phyloP scores from a whole-genome alignment of 2,113 vertebrate genomes.

The Nibea albiflora region DNA sequence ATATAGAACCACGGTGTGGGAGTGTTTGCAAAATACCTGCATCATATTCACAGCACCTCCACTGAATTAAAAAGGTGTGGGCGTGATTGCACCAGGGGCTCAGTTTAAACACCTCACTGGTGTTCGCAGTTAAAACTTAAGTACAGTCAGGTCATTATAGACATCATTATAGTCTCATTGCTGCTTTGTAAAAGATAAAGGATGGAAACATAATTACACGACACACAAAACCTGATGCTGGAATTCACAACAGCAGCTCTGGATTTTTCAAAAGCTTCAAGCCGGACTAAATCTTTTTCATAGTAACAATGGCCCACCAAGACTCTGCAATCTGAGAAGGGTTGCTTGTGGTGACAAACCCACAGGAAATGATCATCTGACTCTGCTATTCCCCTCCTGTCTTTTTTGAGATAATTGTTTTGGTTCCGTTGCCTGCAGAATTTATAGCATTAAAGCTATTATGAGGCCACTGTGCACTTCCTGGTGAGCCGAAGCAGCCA shows the following conservation, averaged over 20 bases:
- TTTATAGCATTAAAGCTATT: background rate
- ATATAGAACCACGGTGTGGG: constrained; percentile 15
- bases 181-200: constrained; percentile 5
- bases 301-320: background rate
- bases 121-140: background rate
- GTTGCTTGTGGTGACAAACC: background rate
- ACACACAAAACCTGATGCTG: background rate
- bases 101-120: constrained; percentile 1
- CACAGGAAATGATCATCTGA: background rate
- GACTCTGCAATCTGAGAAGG: background rate
- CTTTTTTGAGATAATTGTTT: no score
- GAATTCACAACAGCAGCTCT: background rate
- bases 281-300: background rate
- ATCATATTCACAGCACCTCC: constrained; percentile 26
- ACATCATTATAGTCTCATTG: constrained; percentile 8
- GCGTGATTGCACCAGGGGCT: background rate
- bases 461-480: background rate
- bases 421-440: background rate
- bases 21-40: constrained; percentile 47
- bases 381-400: background rate
- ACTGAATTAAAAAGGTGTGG: constrained; percentile 16
- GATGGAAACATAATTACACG: constrained; percentile 4
- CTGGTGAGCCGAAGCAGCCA: background rate
- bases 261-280: constrained; percentile 10
- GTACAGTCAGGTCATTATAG: constrained; percentile 13